These are phyloP conservation scores for Anastrepha ludens DNA, from an alignment of 1,140 invertebrate genomes.

Conservation along the genomic window DNA sequence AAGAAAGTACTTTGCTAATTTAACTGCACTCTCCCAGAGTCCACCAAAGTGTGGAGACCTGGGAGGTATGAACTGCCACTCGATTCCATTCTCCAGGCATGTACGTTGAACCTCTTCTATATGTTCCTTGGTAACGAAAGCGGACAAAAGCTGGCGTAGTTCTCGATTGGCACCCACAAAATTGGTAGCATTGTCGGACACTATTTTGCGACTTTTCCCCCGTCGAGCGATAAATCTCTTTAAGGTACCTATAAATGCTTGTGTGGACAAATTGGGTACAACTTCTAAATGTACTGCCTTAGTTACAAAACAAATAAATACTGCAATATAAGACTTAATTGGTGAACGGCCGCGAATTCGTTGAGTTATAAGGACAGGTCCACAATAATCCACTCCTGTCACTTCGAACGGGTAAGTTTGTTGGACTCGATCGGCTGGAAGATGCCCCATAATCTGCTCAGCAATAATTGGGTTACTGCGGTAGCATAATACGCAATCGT, in stretches of 20 bases:
- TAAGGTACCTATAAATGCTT: slow-evolving; percentile 59
- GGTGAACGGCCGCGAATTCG: background rate
- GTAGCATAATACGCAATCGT: slow-evolving; percentile 69
- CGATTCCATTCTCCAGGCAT: slow-evolving; percentile 58
- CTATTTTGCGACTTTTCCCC: slow-evolving; percentile 58
- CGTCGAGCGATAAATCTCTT: slow-evolving; percentile 59
- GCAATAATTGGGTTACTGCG: slow-evolving; percentile 59
- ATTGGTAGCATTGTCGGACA: slow-evolving; percentile 69
- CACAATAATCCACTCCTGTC: slow-evolving; percentile 67
- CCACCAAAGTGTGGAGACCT: slow-evolving; percentile 66
- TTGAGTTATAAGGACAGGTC: slow-evolving; percentile 61
- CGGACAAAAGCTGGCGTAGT: slow-evolving; percentile 54
- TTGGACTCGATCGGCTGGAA: slow-evolving; percentile 59
- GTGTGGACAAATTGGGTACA: slow-evolving; percentile 59
- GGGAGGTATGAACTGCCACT: slow-evolving; percentile 64
- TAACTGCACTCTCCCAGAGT: slow-evolving; percentile 63
- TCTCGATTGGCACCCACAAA: slow-evolving; percentile 63
- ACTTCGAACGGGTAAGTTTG: slow-evolving; percentile 62
- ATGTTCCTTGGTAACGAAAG: background rate
- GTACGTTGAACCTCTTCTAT: background rate
- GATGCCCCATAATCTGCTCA: slow-evolving; percentile 67
- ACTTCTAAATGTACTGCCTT: slow-evolving; percentile 66
- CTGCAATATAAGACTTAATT: slow-evolving; percentile 55
- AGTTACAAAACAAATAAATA: slow-evolving; percentile 61
- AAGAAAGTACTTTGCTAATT: too few relatives aligned